Percentiles rank a stretch among this genome's conserved stretches.
phyloP scores from a whole-genome alignment of 2,888 invertebrate genomes.

The Drosophila nigricruria region DNA sequence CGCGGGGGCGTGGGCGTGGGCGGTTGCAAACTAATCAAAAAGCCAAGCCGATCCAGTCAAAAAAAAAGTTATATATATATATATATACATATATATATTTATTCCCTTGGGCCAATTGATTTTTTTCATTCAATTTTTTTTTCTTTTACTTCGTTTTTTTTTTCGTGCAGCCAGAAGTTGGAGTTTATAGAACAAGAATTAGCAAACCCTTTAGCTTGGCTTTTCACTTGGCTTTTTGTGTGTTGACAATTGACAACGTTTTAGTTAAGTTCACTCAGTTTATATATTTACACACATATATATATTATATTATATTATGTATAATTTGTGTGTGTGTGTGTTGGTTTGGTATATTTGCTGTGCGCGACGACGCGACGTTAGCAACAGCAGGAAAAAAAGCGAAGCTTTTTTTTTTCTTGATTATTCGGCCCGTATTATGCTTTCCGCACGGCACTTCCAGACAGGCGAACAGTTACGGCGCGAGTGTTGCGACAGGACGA shows the following conservation, averaged over 20 bases:
- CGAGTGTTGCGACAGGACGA: conserved; percentile 65
- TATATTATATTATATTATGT: conserved; percentile 37
- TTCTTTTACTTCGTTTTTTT: conserved; percentile 5
- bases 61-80: conserved; percentile 4
- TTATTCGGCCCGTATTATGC: conserved; percentile 27
- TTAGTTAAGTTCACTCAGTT: conserved; percentile 38
- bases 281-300: conserved; percentile 1
- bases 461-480: conserved; percentile 77
- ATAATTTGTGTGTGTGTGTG: conserved; percentile 47
- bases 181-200: conserved; percentile 13
- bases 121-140: conserved; percentile 51
- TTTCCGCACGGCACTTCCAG: conserved; percentile 76
- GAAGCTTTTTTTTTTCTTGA: conserved; percentile 39
- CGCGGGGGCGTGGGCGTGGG: neutral
- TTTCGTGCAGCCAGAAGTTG: conserved; percentile 19
- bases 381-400: conserved; percentile 58
- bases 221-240: conserved; percentile 5
- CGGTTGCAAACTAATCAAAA: conserved; percentile 13
- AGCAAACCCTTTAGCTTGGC: conserved; percentile 32
- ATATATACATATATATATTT: conserved; percentile 14
- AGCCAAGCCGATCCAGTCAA: conserved; percentile 21
- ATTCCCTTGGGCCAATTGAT: conserved; percentile 69
- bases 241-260: conserved; percentile 31
- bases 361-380: conserved; percentile 68
- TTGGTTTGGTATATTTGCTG: conserved; percentile 39